A percentile compares a stretch with the other conserved stretches of the same genome.
Evolutionary conservation across 2,113 vertebrate genomes (phyloP).

Genomic region (Anguilla japonica): DNA sequence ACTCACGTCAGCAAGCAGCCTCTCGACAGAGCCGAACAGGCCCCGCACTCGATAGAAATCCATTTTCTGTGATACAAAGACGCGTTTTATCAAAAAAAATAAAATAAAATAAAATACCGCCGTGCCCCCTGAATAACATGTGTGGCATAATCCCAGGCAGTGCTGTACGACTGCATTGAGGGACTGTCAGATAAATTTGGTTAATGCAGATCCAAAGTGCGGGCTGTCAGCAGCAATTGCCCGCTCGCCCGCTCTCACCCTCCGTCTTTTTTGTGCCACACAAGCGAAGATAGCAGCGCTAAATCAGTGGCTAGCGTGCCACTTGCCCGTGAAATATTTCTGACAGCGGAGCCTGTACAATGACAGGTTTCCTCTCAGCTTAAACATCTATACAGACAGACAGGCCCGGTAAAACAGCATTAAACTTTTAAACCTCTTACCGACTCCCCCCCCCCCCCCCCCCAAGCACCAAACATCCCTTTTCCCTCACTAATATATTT

Average conservation of each 20-base stretch:
- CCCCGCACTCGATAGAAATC: slow-evolving; percentile 43
- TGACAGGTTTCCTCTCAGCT: slow-evolving; percentile 47
- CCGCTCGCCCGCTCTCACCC: slow-evolving; percentile 52
- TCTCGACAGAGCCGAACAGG: not conserved
- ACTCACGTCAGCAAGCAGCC: not conserved
- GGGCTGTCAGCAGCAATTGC: slow-evolving; percentile 47
- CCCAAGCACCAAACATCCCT: not conserved
- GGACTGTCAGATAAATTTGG: slow-evolving; percentile 57
- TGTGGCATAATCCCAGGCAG: slow-evolving; percentile 37
- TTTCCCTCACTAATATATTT: not conserved
- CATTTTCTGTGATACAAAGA: slow-evolving; percentile 59
- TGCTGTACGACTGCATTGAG: slow-evolving; percentile 50
- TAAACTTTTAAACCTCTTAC: slow-evolving; percentile 59
- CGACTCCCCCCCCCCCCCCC: not conserved
- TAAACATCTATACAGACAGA: slow-evolving; percentile 37
- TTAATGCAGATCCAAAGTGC: slow-evolving; percentile 54
- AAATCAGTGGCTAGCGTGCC: slow-evolving; percentile 38
- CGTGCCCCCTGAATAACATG: slow-evolving; percentile 36
- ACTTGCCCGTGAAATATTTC: slow-evolving; percentile 49
- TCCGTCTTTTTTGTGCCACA: slow-evolving; percentile 40
- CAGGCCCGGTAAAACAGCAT: slow-evolving; percentile 56
- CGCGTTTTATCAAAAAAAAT: slow-evolving; percentile 48
- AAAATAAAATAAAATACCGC: slow-evolving; percentile 31
- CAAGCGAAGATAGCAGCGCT: slow-evolving; percentile 42
- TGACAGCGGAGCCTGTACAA: slow-evolving; percentile 43